phyloP scores from a whole-genome alignment of 1,140 invertebrate genomes.

The Diuraphis noxia region DNA sequence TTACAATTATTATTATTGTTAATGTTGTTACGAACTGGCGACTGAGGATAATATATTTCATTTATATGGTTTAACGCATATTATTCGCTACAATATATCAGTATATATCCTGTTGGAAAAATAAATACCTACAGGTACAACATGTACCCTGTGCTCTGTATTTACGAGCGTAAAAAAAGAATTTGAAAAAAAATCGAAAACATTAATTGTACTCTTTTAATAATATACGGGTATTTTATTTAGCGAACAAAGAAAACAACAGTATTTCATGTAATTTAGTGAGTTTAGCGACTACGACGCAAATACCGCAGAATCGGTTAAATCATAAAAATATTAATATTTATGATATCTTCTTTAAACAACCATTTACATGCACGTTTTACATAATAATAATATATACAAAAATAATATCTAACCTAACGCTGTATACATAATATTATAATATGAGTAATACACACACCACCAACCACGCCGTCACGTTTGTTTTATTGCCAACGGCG shows the following conservation, averaged over 20 bases:
- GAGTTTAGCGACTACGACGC: background rate
- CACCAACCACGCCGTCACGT: background rate
- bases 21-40: background rate
- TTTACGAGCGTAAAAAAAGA: background rate
- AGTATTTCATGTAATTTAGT: background rate
- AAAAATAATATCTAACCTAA: background rate
- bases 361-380: background rate
- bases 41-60: background rate
- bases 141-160: background rate
- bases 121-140: background rate
- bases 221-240: background rate
- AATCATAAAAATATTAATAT: background rate
- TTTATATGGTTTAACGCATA: background rate
- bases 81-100: background rate
- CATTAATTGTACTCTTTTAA: background rate
- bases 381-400: background rate
- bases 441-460: background rate
- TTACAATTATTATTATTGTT: background rate
- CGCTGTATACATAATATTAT: background rate
- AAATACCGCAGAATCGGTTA: background rate
- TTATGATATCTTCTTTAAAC: background rate
- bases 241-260: background rate
- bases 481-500: background rate
- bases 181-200: background rate
- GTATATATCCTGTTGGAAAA: background rate